Conservation (phyloP, 2,797 vertebrate genomes). For the Enteromius fasciolatus region DNA sequence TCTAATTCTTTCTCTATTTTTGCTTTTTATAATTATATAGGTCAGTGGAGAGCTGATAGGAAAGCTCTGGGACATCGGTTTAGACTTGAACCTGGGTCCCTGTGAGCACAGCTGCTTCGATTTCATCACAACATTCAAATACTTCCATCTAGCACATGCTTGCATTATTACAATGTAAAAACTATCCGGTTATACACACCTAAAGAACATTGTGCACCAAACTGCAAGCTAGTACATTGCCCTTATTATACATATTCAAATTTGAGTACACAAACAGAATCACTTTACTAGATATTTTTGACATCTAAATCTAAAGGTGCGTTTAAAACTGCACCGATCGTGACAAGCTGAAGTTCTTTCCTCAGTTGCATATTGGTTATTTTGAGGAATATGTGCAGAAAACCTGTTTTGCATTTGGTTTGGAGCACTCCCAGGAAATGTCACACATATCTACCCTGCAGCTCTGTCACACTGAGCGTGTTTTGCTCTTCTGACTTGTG, state of each 20-base stretch:
- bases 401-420: constrained; percentile 54
- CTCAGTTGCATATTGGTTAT: constrained; percentile 31
- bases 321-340: background rate
- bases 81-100: background rate
- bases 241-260: background rate
- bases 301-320: background rate
- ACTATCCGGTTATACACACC: background rate
- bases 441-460: constrained; percentile 62
- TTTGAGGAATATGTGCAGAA: constrained; percentile 6
- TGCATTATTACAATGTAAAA: background rate
- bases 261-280: background rate
- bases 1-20: background rate
- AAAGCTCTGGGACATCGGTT: background rate
- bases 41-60: background rate
- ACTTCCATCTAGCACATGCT: background rate
- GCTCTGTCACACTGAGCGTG: constrained; percentile 62
- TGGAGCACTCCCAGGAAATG: constrained; percentile 22
- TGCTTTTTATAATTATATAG: background rate
- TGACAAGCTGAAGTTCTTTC: background rate
- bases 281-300: background rate
- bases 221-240: background rate
- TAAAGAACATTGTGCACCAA: background rate
- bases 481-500: constrained; percentile 25
- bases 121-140: background rate
- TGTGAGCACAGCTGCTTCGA: background rate